Evolutionary conservation across 2,888 invertebrate species (phyloP).

Genomic region (Quadriops clusia): DNA sequence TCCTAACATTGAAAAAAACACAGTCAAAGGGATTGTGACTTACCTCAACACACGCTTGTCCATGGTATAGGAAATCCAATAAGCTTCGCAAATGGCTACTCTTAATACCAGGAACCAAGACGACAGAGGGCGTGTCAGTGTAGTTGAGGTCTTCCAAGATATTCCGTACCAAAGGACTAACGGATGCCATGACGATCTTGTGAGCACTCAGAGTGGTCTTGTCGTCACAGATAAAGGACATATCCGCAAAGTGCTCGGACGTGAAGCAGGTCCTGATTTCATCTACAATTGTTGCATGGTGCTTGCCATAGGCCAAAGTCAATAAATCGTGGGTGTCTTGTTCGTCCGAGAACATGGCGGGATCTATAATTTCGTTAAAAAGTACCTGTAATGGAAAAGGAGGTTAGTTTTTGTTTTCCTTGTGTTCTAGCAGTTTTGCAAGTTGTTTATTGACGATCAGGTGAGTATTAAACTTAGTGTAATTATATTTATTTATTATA

Average conservation of each 20-base stretch:
- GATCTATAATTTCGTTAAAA: slow-evolving; percentile 27
- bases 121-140: slow-evolving; percentile 60
- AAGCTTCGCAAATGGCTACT: slow-evolving; percentile 70
- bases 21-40: slow-evolving; percentile 4
- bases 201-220: slow-evolving; percentile 72
- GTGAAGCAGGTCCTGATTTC: slow-evolving; percentile 82
- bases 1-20: slow-evolving; percentile 1
- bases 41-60: slow-evolving; percentile 72
- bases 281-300: slow-evolving; percentile 84
- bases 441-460: too few relatives aligned
- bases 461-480: too few relatives aligned
- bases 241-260: slow-evolving; percentile 76
- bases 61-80: slow-evolving; percentile 75
- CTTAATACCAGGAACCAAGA: slow-evolving; percentile 74
- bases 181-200: slow-evolving; percentile 75
- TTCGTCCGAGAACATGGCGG: slow-evolving; percentile 45
- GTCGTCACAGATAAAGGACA: slow-evolving; percentile 77
- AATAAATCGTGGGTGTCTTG: slow-evolving; percentile 57
- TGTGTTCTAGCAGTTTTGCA: too few relatives aligned
- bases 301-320: slow-evolving; percentile 87
- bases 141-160: slow-evolving; percentile 61
- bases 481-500: too few relatives aligned
- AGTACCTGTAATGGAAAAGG: slow-evolving; percentile 23
- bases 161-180: slow-evolving; percentile 72
- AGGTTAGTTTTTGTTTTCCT: slow-evolving; percentile 2